Evolutionary conservation across 1,140 invertebrate genomes (phyloP), one percentile per base, ranked within the genome.

Genomic region (Bombus waltoni): DNA sequence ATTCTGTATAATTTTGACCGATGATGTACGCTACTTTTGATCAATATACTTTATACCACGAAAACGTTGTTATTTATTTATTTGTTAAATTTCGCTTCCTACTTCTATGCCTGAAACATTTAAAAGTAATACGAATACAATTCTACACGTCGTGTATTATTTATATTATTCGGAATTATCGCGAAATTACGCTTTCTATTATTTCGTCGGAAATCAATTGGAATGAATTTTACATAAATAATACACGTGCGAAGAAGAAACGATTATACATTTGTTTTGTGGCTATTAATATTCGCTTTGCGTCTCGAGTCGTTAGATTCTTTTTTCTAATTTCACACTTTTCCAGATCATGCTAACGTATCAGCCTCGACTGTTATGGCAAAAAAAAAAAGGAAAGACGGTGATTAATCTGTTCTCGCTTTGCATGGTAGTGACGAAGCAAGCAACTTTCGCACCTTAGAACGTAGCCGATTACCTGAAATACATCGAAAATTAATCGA

Each of bases 21-120:
- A 32, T 87, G 22, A 80, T 91, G 78, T 91, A 89, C 42, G 47
- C 83, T 80, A 82, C 62, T 85, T 66, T 84, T 68, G 65, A 81
- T 87, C 84, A 91, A 88, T 90, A 80, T 89, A 89, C 74, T 87
- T 90, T 85, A 42, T 83, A 71, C 71, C 35, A 89, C 42, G 35
- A 44, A 73, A 83, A 78, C n/a, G 62, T 86, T 72, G 79, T 83
- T 75, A 57, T 90, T 88, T 15, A 89, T 83, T 83, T 57, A 89
- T 81, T 88, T 40, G 53, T 68, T 47, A 47, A 4, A 32, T 73
- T 87, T 89, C 32, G 76, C 83, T 88, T 88, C 66, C 59, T 85
- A 78, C 40, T 68, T 66, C 44, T 71, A 25, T 40, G 76, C 70
- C 72, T 62, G 28, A 53, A 38, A 40, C 28, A 73, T 74, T 81